Evolutionary conservation across 2,797 vertebrate genomes (phyloP), one percentile per base, ranked within the genome.

Genomic region (Pelodytes ibericus): DNA sequence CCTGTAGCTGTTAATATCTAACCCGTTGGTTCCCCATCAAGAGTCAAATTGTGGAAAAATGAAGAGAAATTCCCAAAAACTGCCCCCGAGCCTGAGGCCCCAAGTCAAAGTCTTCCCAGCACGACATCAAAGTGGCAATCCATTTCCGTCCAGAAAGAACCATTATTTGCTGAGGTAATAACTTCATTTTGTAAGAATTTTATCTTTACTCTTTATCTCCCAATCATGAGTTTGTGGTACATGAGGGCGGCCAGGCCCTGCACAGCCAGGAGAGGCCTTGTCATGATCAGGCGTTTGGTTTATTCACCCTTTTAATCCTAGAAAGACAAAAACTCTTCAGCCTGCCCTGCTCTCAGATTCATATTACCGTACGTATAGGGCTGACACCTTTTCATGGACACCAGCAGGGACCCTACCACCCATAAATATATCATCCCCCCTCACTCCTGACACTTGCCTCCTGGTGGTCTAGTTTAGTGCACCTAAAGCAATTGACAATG

Each of bases 41-140:
- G 85, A 87, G 83, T 80, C 86, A 87, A 83, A 90, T 90, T 86
- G 78, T n/a, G 94, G 91, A 93, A 92, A 90, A 91, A 88, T 90
- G 71, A 91, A 85, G 85, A n/a, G 39, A 62, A 26, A 84, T 79
- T 79, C 85, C 3, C 70, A 31, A 33, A 1, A 26, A 74, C 75
- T 71, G 59, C 2, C 81, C 81, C 86, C 73, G 63, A 83, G 91
- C 94, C 89, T 82, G 87, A 84, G 87, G 88, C 88, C 89, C n/a
- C n/a, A 72, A 90, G 84, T 60, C 84, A 86, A 86, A 74, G 77
- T 24, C 90, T 92, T 92, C 67, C 24, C 22, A 91, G 89, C 83
- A 85, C 72, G 79, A 88, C 86, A 86, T 92, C 90, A 92, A 92
- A 87, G 86, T 9, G 71, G 68, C 15, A 78, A 80, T 10, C 53